Conservation (phyloP, 1,140 invertebrate species). For the Apis dorsata region DNA sequence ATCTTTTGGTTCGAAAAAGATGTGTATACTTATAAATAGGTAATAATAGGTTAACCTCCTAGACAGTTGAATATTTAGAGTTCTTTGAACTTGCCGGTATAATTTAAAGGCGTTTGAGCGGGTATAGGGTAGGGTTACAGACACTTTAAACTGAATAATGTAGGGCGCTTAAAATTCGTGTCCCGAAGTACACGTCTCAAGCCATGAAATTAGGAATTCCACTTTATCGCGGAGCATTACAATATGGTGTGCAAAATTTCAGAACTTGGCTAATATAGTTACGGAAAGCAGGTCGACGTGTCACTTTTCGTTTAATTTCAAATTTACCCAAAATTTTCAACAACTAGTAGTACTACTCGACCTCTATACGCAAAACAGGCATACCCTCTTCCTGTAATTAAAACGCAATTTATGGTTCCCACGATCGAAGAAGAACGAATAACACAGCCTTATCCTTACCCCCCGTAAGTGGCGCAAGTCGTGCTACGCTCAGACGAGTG, state of each 20-base stretch:
- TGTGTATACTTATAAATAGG: not conserved
- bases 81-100: not conserved
- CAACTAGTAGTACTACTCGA: not conserved
- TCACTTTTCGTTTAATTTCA: slow-evolving; percentile 20
- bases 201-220: slow-evolving; percentile 22
- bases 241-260: slow-evolving; percentile 16
- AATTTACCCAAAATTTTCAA: not conserved
- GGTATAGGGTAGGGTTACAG: not conserved
- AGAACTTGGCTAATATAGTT: slow-evolving; percentile 13
- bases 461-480: too few species aligned
- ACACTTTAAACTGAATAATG: slow-evolving; percentile 19
- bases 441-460: too few species aligned
- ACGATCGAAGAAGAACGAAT: too few species aligned
- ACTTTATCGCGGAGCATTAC: not conserved
- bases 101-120: not conserved
- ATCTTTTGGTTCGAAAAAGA: not conserved
- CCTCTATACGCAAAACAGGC: not conserved
- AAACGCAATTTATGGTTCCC: not conserved
- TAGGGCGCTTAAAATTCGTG: slow-evolving; percentile 25
- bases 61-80: not conserved
- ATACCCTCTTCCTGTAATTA: not conserved
- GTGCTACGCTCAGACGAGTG: too few species aligned
- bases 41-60: not conserved
- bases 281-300: not conserved
- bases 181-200: slow-evolving; percentile 3